Evolutionary conservation across 2,888 invertebrate species (phyloP).

Genomic region (Leucophenga maculata): DNA sequence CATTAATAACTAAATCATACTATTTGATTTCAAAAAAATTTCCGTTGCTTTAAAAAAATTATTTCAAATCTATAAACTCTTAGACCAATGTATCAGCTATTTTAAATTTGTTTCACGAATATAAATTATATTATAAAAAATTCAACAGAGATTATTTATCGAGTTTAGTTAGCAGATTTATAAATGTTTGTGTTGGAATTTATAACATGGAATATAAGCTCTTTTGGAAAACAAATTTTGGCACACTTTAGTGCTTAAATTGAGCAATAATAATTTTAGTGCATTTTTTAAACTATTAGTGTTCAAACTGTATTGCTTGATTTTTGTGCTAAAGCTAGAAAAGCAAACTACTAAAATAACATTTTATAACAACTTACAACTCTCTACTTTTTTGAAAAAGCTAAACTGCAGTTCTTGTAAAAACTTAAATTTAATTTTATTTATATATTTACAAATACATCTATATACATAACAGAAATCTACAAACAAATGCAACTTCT

Average conservation of each 20-base stretch:
- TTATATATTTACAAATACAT: conserved; percentile 53
- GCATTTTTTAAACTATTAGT: conserved; percentile 62
- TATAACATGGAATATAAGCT: too few relatives aligned
- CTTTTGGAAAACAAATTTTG: too few relatives aligned
- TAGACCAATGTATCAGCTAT: too few relatives aligned
- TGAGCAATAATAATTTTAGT: conserved; percentile 52
- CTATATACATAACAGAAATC: conserved; percentile 36
- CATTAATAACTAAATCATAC: conserved; percentile 30
- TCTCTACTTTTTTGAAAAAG: neutral
- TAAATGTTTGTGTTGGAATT: too few relatives aligned
- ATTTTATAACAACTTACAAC: conserved; percentile 36
- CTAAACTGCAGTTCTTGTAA: conserved; percentile 27
- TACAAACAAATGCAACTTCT: conserved; percentile 18
- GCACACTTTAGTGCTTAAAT: neutral
- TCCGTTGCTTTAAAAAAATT: conserved; percentile 29
- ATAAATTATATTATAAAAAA: too few relatives aligned
- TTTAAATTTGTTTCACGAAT: too few relatives aligned
- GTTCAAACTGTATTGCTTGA: conserved; percentile 46
- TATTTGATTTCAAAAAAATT: conserved; percentile 30
- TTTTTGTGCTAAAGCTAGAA: conserved; percentile 25
- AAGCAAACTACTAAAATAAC: conserved; percentile 30
- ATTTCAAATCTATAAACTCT: conserved; percentile 6
- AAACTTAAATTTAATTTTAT: conserved; percentile 57
- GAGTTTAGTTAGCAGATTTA: too few relatives aligned
- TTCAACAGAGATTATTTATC: too few relatives aligned